Base-by-base conservation (phyloP, 2,797 vertebrate species). In the Meda fulgida region DNA sequence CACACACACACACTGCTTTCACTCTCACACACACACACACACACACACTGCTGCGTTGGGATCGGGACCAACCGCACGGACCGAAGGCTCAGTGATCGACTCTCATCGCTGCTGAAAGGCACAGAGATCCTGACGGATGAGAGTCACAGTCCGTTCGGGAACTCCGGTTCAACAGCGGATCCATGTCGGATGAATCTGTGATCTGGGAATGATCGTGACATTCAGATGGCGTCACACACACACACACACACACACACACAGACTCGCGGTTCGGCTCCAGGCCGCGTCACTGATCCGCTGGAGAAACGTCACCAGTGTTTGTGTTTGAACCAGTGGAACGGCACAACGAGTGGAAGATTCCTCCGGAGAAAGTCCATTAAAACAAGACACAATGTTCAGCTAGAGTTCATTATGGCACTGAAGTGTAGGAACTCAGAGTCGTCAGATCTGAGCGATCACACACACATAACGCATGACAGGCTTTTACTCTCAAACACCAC, bases 261-360 rank as follows among this genome's bases (percentile, higher is more conserved):
- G 80, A 63, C 63, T 43, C 36, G 10, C 3, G 71, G 31, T 73
- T 69, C 38, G 19, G 84, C 34, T 66, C 31, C 26, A 63, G 9
- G 65, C 55, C 23, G 23, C 66, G 60, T 43, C n/a, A 7, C 26
- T 46, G 26, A 58, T 58, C 78, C 31, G 13, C 29, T 26, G 51
- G 14, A 31, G 89, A 84, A 53, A 55, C 46, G 89, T 94, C 96
- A 97, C 97, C 97, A 97, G 95, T 97, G 97, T 97, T 97, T 97
- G 95, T 97, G 97, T 97, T 97, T 97, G 95, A 97, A 97, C 96
- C 91, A 92, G 93, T 92, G 69, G 91, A 78, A 93, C 94, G 93
- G 90, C 93, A 95, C 92, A 92, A 92, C 89, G 91, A 92, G 94
- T 90, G 81, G 92, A 83, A 93, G 90, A 95, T 94, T 53, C 93